A percentile compares a stretch with the other conserved stretches of the same genome.
Evolutionary conservation across 2,113 vertebrate species (phyloP).

Genomic region (Cinclus mexicanus): DNA sequence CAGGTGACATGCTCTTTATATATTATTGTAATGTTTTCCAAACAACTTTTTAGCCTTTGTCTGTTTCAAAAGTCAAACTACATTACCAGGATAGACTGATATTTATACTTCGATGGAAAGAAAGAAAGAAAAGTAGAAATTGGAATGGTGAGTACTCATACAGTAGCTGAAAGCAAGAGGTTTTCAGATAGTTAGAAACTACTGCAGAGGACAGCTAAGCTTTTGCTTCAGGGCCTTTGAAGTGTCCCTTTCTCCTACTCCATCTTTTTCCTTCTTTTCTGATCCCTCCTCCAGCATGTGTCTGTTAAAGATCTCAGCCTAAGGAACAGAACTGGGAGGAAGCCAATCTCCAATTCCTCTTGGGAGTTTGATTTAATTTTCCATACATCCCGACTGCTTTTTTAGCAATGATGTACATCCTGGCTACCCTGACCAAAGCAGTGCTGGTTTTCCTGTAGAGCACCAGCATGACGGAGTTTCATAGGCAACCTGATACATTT

Average conservation of each 20-base stretch:
- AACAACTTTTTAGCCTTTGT: background rate
- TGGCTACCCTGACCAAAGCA: background rate
- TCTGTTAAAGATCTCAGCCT: conserved; percentile 23
- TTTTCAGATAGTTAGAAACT: background rate
- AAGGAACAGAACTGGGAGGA: conserved; percentile 2
- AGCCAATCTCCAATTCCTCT: conserved; percentile 2
- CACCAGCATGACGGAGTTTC: background rate
- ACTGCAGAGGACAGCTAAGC: background rate
- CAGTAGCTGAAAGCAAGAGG: background rate
- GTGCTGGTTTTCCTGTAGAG: background rate
- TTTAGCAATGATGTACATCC: background rate
- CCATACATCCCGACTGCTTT: background rate
- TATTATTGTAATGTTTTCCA: background rate
- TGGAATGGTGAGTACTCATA: background rate
- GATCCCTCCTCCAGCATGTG: background rate
- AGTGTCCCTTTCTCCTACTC: background rate
- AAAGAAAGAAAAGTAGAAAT: background rate
- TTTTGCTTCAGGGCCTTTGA: background rate
- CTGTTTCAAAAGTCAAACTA: background rate
- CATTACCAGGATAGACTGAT: background rate
- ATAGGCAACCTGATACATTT: background rate
- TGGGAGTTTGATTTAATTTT: conserved; percentile 17
- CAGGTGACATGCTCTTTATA: background rate
- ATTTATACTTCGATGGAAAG: background rate
- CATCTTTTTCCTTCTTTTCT: background rate